These are phyloP conservation scores for Anoplolepis gracilipes DNA, from an alignment of 1,140 invertebrate genomes.

Conservation along the genomic window DNA sequence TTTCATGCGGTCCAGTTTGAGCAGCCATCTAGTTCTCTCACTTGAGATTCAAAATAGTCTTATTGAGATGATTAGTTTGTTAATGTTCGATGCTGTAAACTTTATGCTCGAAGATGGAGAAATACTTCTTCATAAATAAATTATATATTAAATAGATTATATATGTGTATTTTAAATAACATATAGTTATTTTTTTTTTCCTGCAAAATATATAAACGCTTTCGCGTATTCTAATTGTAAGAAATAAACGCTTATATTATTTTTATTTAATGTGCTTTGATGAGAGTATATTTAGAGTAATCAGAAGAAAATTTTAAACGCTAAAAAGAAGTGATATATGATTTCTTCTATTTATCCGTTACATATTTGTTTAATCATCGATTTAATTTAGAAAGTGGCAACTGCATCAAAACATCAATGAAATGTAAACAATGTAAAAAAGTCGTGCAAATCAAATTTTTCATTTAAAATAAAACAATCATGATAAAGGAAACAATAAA, in stretches of 20 bases:
- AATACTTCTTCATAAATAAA: neutral
- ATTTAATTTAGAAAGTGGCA: neutral
- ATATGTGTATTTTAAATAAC: neutral
- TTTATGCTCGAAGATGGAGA: neutral
- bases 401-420: neutral
- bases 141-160: neutral
- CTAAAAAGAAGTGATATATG: neutral
- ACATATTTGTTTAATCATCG: neutral
- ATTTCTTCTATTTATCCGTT: neutral
- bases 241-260: neutral
- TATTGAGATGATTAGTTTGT: neutral
- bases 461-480: neutral
- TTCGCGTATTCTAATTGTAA: neutral
- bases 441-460: neutral
- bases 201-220: neutral
- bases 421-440: neutral
- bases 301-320: neutral
- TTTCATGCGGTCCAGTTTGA: constrained; percentile 35
- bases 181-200: neutral
- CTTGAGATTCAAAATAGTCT: neutral
- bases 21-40: constrained; percentile 14
- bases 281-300: neutral
- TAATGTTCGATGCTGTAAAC: neutral
- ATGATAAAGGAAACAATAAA: neutral
- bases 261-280: neutral